Evolutionary conservation across 1,140 invertebrate species (phyloP), one percentile per base, ranked within the genome.

Genomic region (Habropoda laboriosa): DNA sequence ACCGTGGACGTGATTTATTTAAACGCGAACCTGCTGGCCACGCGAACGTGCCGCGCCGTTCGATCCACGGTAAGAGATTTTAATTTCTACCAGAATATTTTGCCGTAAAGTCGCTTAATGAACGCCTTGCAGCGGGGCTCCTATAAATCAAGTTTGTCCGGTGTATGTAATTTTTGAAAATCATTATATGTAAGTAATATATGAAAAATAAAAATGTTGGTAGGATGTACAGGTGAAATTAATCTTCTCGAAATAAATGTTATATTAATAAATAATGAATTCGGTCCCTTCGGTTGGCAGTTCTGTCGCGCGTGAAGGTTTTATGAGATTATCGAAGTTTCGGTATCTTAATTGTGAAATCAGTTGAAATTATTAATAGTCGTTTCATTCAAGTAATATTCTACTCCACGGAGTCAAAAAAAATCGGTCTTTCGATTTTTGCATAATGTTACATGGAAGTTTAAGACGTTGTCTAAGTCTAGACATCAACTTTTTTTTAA

Each of bases 21-120:
- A 66, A 66, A 18, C 7, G 21, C 35, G 49, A 40, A n/a, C 24
- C 45, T 80, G 40, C 10, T 35, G 18, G 57, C 21, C 18, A 60
- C 10, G 42, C 60, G 16, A 21, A 32, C 3, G 45, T 5, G 18
- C 32, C 6, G 4, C 13, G 3, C 24, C 60, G 16, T 40, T 40
- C 35, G 35, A 24, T 61, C n/a, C 60, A 16, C 12, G 60, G 35
- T 61, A 40, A 61, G n/a, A 24, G 60, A 61, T 61, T 61, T 61
- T n/a, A 61, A 61, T 61, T 61, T 18, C 32, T 13, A 6, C 32
- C 12, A 21, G 21, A 38, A 12, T 61, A 16, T 24, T 61, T 40
- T n/a, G n/a, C 60, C 6, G n/a, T 7, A 24, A 61, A 61, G n/a
- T 12, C n/a, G 32, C 35, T 61, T 61, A 61, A 61, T 38, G 32